Evolutionary conservation across 2,113 vertebrate genomes (phyloP).

Genomic region (Macquaria ambigua): DNA sequence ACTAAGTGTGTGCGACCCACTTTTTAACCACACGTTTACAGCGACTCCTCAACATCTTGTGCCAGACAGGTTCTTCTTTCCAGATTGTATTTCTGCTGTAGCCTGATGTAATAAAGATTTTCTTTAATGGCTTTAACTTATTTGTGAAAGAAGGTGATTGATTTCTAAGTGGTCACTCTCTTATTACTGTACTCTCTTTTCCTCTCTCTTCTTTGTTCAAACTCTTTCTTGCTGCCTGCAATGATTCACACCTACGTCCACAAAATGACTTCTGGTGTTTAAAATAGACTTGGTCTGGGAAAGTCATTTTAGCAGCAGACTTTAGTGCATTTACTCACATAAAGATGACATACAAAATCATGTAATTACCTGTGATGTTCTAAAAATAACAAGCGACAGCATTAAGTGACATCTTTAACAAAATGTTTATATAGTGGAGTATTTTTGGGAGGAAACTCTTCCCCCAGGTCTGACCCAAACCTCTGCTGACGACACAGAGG

Average conservation of each 20-base stretch:
- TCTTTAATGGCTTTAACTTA: neutral
- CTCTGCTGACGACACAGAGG: conserved; percentile 31
- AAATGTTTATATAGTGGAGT: conserved; percentile 30
- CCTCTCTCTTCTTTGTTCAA: neutral
- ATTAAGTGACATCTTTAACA: conserved; percentile 14
- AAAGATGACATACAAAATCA: conserved; percentile 22
- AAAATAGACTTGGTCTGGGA: conserved; percentile 27
- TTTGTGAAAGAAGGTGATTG: neutral
- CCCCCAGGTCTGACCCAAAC: conserved; percentile 21
- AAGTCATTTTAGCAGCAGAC: conserved; percentile 8
- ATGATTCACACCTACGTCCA: conserved; percentile 3
- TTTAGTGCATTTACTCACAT: neutral
- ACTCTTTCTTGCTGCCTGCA: neutral
- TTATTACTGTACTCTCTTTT: neutral
- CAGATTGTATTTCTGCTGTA: neutral
- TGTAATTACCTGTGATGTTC: conserved; percentile 24
- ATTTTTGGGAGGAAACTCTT: conserved; percentile 34
- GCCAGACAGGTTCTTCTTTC: neutral
- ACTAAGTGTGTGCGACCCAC: too few species aligned
- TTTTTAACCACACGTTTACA: too few species aligned
- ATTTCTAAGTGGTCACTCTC: neutral
- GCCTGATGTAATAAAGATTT: too few species aligned
- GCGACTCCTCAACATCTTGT: neutral
- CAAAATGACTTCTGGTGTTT: neutral
- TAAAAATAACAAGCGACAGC: conserved; percentile 11